Base-by-base conservation (phyloP, 2,888 invertebrate genomes). In the Lacanobia wlatinum region DNA sequence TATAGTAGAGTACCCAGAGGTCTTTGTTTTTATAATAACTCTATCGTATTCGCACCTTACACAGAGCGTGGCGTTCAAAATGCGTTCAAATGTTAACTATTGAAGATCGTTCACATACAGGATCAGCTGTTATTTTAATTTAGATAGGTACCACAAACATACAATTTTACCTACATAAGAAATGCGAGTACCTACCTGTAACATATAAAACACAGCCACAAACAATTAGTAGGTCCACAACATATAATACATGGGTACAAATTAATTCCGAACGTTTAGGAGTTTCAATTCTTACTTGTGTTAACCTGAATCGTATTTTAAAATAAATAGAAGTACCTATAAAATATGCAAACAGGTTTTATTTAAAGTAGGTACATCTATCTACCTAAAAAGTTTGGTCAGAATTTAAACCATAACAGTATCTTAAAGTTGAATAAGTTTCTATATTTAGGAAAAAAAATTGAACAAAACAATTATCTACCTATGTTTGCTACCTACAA, bases 1-100 rank as follows among this genome's bases (percentile, higher is more conserved):
- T 80, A 75, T 14, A 70, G 16, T 80, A 80, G 80, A 77, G 48
- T 79, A 66, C 9, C 46, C 69, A 73, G 50, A 59, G 46, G 38
- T 70, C 59, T 79, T 74, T 55, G 34, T 64, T 74, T 80, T 50
- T 38, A 68, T 62, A 52, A 58, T 66, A 62, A 43, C n/a, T 60
- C 1, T n/a, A 76, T 46, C 14, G 23, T 70, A 28, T n/a, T 50
- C 38, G 28, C 58, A 68, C 50, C 40, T 8, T 53, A 78, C 34
- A 67, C 52, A 56, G 28, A 46, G 23, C 38, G 28, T 70, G 18
- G 10, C 18, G 8, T 79, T 48, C 7, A 34, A 48, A 77, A 73
- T 34, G 34, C 34, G 5, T 34, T 28, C 28, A 28, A 28, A 28
- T 2, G 16, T 14, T 9, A 34, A 7, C 34, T n/a, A 43, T 34